Base-by-base conservation (phyloP, 2,888 invertebrate genomes). In the Apotomis capreana region DNA sequence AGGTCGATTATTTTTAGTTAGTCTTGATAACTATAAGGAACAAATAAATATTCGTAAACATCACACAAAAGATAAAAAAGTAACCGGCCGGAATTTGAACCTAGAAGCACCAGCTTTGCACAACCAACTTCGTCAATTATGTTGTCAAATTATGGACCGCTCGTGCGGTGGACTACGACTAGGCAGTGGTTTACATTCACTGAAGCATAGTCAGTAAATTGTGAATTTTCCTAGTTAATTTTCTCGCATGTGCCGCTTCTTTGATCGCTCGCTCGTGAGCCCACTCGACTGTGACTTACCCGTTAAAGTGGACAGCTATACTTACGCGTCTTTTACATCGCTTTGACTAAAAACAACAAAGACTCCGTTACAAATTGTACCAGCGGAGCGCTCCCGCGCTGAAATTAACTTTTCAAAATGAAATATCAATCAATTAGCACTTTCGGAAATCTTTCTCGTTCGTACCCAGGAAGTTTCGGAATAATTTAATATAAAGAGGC, bases 401-500 rank as follows among this genome's bases (percentile, higher is more conserved):
- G 76, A 79, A 77, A 78, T 71, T 70, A 75, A 81, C 71, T 77
- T 80, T 76, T 63, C 72, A 76, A 82, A 83, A 81, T 84, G 80
- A 82, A 86, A 84, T 84, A 86, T 84, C 85, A 87, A 89, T 89
- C 87, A 89, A 89, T 88, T 89, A 87, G 80, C 85, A 84, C 82
- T 83, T 78, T 76, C 77, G 75, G 83, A 85, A 84, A 83, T 83
- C 79, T 82, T 77, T 76, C 81, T 79, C 78, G 79, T 81, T 81
- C 77, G 77, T 81, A 81, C 79, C 78, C 79, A 76, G 74, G 74
- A 87, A 89, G 82, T 87, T 89, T 83, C 74, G 55, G 86, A 89
- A 89, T 89, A 89, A 89, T 89, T 89, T 87, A 89, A 89, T 89
- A 86, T 83, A 84, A 87, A 87, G 84, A 87, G 81, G 83, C 81